These are phyloP conservation scores for Oenanthe oenanthe DNA, from an alignment of 2,113 vertebrate species.

Conservation along the genomic window DNA sequence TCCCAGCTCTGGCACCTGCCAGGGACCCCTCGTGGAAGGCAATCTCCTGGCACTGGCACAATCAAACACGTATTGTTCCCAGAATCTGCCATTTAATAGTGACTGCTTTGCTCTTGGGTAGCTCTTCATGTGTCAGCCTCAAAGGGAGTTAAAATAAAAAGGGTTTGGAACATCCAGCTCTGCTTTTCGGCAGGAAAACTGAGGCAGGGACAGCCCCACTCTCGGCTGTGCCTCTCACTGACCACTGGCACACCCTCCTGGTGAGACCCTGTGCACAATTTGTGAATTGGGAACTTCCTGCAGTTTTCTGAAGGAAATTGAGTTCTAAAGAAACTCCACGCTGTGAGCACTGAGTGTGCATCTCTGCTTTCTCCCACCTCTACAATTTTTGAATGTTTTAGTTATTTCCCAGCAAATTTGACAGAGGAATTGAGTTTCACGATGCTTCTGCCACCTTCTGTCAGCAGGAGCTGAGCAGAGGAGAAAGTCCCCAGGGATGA, in stretches of 20 bases:
- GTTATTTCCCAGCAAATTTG: background rate
- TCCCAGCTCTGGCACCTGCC: background rate
- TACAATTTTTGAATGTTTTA: background rate
- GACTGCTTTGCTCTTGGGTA: background rate
- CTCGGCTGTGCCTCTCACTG: background rate
- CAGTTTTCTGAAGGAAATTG: background rate
- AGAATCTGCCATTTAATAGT: background rate
- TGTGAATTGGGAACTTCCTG: background rate
- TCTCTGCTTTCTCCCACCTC: background rate
- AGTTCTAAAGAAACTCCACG: rapidly evolving
- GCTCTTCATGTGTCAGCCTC: background rate
- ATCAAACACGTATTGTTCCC: slow-evolving; percentile 15
- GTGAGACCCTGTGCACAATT: background rate
- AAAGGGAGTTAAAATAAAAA: background rate
- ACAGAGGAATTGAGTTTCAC: background rate
- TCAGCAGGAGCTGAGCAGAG: background rate
- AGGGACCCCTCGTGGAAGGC: background rate
- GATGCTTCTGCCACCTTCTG: background rate
- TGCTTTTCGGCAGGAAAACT: background rate
- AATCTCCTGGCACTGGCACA: background rate
- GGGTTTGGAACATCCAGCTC: background rate
- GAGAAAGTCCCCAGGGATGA: background rate
- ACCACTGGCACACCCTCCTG: rapidly evolving
- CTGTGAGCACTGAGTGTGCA: rapidly evolving
- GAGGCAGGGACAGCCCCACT: background rate